Base-by-base conservation (phyloP, 1,140 invertebrate genomes). In the Agrypnia vestita region DNA sequence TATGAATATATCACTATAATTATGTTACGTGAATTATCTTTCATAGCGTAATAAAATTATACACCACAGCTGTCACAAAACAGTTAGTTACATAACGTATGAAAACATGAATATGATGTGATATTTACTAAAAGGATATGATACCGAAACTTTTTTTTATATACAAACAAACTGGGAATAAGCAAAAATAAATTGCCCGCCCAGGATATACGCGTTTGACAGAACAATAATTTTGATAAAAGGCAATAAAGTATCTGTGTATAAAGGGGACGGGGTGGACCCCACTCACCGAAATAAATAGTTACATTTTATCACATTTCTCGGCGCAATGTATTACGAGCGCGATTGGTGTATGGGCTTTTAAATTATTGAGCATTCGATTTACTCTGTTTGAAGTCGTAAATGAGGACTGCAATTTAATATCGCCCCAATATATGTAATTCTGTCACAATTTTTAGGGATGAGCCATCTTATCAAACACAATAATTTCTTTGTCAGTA, bases 191-290 rank as follows among this genome's bases (percentile, higher is more conserved):
- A 69, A 69, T 69, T 8, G 64, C 43, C 49, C 17, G 19, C 46
- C 46, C 64, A n/a, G 15, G n/a, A 69, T 35, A 69, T 69, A 69
- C 44, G 64, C 64, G 62, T n/a, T 8, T 19, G 64, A 17, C 64
- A 69, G 44, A 47, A 69, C 64, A 69, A 69, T 69, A 69, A 69
- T 69, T 69, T 69, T 69, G 64, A 69, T 69, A 69, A 69, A 69
- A 69, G 62, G 64, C 64, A 69, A 69, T 69, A 69, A 69, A 69
- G 46, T 35, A 35, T 69, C 15, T 69, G 19, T 69, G 35, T 46
- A 69, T 69, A 69, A 62, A 62, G 25, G 64, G 62, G 64, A 43
- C 1, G 7, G n/a, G 15, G 10, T 4, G n/a, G 19, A 62, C 15
- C 64, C 44, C 64, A 17, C 13, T 46, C 43, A 15, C 44, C 64